Evolutionary conservation across 2,888 invertebrate genomes (phyloP), one percentile per base, ranked within the genome.

Genomic region (Argyresthia goedartella): DNA sequence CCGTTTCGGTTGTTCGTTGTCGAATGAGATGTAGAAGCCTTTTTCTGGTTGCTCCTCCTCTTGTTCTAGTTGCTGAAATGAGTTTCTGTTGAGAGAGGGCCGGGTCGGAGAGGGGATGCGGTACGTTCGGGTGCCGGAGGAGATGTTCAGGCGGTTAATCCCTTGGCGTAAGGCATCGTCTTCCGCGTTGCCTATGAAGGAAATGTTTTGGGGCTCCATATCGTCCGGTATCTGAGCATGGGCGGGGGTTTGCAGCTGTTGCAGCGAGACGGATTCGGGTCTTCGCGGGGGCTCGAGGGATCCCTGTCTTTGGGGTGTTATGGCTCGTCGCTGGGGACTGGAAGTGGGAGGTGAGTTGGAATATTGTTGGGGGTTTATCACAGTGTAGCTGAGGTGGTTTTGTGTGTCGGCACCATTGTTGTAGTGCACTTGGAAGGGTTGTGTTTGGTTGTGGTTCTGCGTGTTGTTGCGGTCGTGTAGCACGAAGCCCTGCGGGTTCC

Each of bases 21-120:
- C 96, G 72, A 98, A 96, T 50, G 96, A 95, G 69, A 98, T 95
- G 76, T 97, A 97, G 82, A 98, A 98, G 35, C 95, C 95, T 74
- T 95, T 94, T 71, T 95, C 93, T 69, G 88, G 73, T 67, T 86
- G 66, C 66, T 89, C 80, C 51, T 78, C 76, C 58, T 73, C 82
- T 62, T 60, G 79, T 55, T 71, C 81, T 54, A 66, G 73, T 61
- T 68, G 88, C 71, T 92, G 93, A 84, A 94, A 93, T 54, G 93
- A 92, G 71, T 91, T 92, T 51, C 92, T 86, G 57, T 90, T 89
- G 42, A 90, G 75, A 56, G 91, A 88, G 1, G 95, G 94, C 54
- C 95, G 85, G 50, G 95, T 95, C 14, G 96, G 96, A 46, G 96
- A 96, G 16, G 95, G 94, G 76, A 96, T 94, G 71, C 96, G 91